Evolutionary conservation across 2,888 invertebrate genomes (phyloP), one percentile per base, ranked within the genome.

Genomic region (Leptopilina drosophilae): DNA sequence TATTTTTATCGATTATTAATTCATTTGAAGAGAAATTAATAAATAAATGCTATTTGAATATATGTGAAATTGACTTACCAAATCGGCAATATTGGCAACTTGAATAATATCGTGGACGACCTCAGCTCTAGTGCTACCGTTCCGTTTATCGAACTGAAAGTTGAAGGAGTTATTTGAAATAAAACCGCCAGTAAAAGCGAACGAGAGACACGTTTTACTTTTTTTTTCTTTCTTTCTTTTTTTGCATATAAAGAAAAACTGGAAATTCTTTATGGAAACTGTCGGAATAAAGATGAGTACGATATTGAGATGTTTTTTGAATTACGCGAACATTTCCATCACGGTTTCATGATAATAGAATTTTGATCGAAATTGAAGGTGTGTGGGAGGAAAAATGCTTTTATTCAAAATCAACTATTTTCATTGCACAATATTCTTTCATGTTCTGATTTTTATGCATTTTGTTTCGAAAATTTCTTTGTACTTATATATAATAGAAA

Each of bases 71-170:
- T 42, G 56, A 93, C 96, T 95, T 90, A 98, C 98, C 95, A 98
- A 93, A 94, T 99, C 99, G 82, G 98, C 98, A 91, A 99, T 98
- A 93, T 99, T 99, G 86, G 98, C 98, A 86, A 98, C 97, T 94
- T 98, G 98, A 91, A 98, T 96, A 84, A 98, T 97, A 92, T 99
- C 98, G 91, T 98, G 97, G 87, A 98, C 96, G 85, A 98, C 97
- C 91, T 97, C 96, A 15, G 96, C 94, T 83, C 97, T 93, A 77
- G 96, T 96, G 92, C 97, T 97, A 83, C 97, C 97, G 92, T 98
- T 98, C 81, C 98, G 94, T 89, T 96, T 96, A 89, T 97, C 97
- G 92, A 98, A 98, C 94, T 94, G 91, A 76, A 91, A 90, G 64
- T 26, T 79, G 65, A 64, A 69, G 53, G 53, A 33, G 49, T 49